phyloP scores from a whole-genome alignment of 92 coral and sea anemone genomes.

The Palythoa grandis region DNA sequence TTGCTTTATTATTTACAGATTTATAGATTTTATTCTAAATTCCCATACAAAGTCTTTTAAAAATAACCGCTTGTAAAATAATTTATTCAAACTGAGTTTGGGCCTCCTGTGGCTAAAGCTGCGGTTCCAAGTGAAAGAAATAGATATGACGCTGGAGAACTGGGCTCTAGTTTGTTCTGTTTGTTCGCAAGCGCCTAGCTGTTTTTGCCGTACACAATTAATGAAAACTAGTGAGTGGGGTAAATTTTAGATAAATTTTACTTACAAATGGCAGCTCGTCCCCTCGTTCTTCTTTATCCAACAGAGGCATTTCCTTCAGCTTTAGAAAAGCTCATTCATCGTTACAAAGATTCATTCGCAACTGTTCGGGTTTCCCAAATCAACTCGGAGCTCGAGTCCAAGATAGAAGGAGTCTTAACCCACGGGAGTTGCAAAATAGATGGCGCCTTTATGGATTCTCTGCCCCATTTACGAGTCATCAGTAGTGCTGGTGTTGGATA shows the following conservation, averaged over 20 bases:
- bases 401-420: constrained; percentile 14
- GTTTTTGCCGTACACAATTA: not conserved
- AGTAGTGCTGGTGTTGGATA: constrained; percentile 60
- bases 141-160: too few relatives aligned
- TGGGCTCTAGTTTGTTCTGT: too few relatives aligned
- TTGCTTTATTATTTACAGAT: too few relatives aligned
- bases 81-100: too few relatives aligned
- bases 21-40: too few relatives aligned
- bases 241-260: not conserved
- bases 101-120: too few relatives aligned
- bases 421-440: constrained; percentile 17
- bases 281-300: constrained; percentile 19
- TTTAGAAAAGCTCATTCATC: constrained; percentile 19
- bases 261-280: constrained; percentile 16
- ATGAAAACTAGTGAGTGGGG: not conserved
- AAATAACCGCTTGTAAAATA: too few relatives aligned
- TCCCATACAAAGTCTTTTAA: too few relatives aligned
- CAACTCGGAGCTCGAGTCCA: not conserved
- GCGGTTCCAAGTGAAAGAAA: too few relatives aligned
- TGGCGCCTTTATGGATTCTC: constrained; percentile 59
- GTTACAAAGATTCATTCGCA: not conserved
- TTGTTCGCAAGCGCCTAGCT: not conserved
- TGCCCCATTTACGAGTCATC: constrained; percentile 69
- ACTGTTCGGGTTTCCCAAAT: constrained; percentile 21
- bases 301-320: constrained; percentile 2